Percentiles rank a stretch among this genome's conserved stretches.
Conservation (phyloP, 1,140 invertebrate genomes). For the Oncopeltus fasciatus region DNA sequence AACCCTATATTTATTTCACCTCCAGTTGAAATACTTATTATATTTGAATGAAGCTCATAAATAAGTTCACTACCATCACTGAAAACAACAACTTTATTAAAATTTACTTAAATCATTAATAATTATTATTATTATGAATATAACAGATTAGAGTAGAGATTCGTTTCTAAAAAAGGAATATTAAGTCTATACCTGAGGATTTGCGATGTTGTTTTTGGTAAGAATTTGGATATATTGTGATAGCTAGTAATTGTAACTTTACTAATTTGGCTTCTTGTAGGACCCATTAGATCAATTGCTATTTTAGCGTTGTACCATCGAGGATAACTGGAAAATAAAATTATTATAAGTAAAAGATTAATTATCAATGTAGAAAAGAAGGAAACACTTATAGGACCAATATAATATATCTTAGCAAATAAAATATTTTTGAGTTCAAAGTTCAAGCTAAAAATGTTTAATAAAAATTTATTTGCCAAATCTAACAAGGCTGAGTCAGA, state of each 20-base stretch:
- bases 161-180: too few relatives aligned
- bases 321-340: slow-evolving; percentile 21
- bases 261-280: slow-evolving; percentile 6
- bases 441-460: too few relatives aligned
- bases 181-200: slow-evolving; percentile 19
- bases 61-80: slow-evolving; percentile 40
- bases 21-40: slow-evolving; percentile 12
- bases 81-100: neutral
- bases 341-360: too few relatives aligned
- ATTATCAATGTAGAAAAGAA: too few relatives aligned
- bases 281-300: slow-evolving; percentile 8
- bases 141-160: too few relatives aligned
- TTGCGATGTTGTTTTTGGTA: slow-evolving; percentile 18
- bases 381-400: too few relatives aligned
- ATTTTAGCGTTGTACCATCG: slow-evolving; percentile 16
- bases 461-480: too few relatives aligned
- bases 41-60: slow-evolving; percentile 45
- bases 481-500: too few relatives aligned
- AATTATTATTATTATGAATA: too few relatives aligned
- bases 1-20: slow-evolving; percentile 8
- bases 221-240: slow-evolving; percentile 18
- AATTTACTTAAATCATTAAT: too few relatives aligned
- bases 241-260: slow-evolving; percentile 15
- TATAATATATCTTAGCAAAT: too few relatives aligned
- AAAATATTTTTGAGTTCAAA: too few relatives aligned